Base-by-base conservation (phyloP, 2,888 invertebrate species). In the Sarcophaga subvicina region DNA sequence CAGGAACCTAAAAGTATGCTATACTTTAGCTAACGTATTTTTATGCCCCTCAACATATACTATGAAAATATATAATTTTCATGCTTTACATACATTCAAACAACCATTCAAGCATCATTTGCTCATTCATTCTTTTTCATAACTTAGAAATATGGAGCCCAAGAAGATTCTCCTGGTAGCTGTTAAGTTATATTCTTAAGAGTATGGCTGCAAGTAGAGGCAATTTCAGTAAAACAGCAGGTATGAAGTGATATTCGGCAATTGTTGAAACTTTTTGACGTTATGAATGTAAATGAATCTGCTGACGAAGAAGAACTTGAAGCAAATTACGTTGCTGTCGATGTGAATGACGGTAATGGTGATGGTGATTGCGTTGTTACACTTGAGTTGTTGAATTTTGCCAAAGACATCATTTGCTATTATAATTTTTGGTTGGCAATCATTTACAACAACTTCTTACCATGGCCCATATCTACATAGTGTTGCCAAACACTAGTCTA, bases 201-300 rank as follows among this genome's bases (percentile, higher is more conserved):
- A 45, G 72, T 67, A 10, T 37, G 25, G 59, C 5, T 62, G 64
- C 59, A 77, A n/a, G n/a, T 11, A 20, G 45, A 3, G 14, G 20
- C 12, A 22, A 17, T 60, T 37, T 62, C 49, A 22, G 54, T 10
- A 6, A 27, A n/a, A 66, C 37, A 60, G 60, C 11, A 22, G 8
- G 63, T 37, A 25, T 5, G 25, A 62, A 79, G 37, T 37, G 63
- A 69, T 47, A 66, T 63, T 64, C 59, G 71, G 71, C 79, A 37
- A 66, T 81, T 84, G 17, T n/a, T 59, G 12, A 70, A 81, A 79
- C 71, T 81, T 79, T 70, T 84, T 81, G 81, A 22, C 73, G 60
- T 81, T 84, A 75, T 76, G 70, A 64, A 59, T n/a, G 37, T 10
- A 79, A 79, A 72, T 67, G 60, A 37, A 8, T 37, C 37, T 37